These are phyloP conservation scores for Drosophila paulistorum DNA, from an alignment of 1,140 invertebrate species.

Conservation along the genomic window DNA sequence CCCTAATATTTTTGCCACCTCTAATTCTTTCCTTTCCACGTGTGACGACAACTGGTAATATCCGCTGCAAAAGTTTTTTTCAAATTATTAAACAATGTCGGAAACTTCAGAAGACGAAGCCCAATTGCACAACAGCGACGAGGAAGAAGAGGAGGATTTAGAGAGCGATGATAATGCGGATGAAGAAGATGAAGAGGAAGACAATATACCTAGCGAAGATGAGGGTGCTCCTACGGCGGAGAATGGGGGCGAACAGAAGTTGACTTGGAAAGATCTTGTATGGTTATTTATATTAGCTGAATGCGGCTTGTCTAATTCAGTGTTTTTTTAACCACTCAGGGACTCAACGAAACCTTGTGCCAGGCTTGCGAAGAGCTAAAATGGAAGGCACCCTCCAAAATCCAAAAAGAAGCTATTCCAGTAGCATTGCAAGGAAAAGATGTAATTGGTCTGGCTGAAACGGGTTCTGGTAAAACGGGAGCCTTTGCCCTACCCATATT, in stretches of 20 bases:
- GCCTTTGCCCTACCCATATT: conserved; percentile 98
- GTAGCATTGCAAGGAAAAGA: conserved; percentile 95
- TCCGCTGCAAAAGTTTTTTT: conserved; percentile 16
- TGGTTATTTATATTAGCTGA: not conserved
- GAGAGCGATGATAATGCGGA: conserved; percentile 59
- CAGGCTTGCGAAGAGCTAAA: conserved; percentile 95
- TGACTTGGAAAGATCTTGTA: conserved; percentile 79
- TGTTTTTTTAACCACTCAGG: conserved; percentile 84
- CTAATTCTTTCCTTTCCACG: conserved; percentile 48
- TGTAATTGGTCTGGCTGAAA: conserved; percentile 98
- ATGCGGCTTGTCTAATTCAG: not conserved
- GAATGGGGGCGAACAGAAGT: conserved; percentile 32
- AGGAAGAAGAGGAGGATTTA: conserved; percentile 51
- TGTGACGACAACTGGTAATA: conserved; percentile 52
- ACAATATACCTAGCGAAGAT: not conserved
- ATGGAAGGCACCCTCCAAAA: conserved; percentile 97
- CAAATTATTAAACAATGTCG: conserved; percentile 68
- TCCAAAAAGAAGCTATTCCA: conserved; percentile 97
- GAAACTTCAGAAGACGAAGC: conserved; percentile 79
- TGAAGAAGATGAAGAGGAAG: conserved; percentile 40
- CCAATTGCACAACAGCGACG: conserved; percentile 56
- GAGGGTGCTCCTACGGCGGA: conserved; percentile 16
- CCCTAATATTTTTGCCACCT: not conserved
- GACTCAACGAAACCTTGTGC: conserved; percentile 95
- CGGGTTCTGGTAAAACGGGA: conserved; percentile 98